phyloP scores from a whole-genome alignment of 2,888 invertebrate species.

The Crioceris asparagi region DNA sequence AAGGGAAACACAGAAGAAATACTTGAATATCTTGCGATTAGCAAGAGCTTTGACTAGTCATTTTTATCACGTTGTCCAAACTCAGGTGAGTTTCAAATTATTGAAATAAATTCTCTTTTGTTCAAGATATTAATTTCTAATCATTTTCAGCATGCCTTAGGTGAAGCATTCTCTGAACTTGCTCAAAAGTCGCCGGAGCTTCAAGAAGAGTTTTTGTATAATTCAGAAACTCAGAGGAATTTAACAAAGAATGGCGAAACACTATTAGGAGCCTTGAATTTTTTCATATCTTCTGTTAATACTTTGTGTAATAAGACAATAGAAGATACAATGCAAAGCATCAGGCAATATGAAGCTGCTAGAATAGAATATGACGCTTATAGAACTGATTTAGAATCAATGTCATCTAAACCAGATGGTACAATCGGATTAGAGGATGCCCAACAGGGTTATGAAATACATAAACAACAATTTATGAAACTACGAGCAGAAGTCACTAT shows the following conservation, averaged over 20 bases:
- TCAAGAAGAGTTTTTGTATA: slow-evolving; percentile 88
- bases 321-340: slow-evolving; percentile 80
- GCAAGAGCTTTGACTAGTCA: slow-evolving; percentile 79
- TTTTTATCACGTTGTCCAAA: slow-evolving; percentile 77
- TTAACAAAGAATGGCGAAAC: slow-evolving; percentile 90
- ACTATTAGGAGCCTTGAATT: slow-evolving; percentile 83
- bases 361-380: slow-evolving; percentile 96
- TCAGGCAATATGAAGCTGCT: slow-evolving; percentile 65
- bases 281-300: slow-evolving; percentile 91
- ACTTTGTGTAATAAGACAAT: slow-evolving; percentile 97
- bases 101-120: background rate
- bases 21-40: slow-evolving; percentile 75
- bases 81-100: slow-evolving; percentile 42
- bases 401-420: slow-evolving; percentile 54
- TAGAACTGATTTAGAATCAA: slow-evolving; percentile 81
- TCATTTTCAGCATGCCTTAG: slow-evolving; percentile 67
- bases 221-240: slow-evolving; percentile 91
- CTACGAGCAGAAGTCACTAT: slow-evolving; percentile 87
- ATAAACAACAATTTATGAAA: slow-evolving; percentile 86
- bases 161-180: slow-evolving; percentile 89
- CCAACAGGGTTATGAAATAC: slow-evolving; percentile 69
- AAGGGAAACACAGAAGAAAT: slow-evolving; percentile 89
- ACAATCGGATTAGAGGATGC: slow-evolving; percentile 64
- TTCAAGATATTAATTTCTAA: no score
- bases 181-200: slow-evolving; percentile 94